Base-by-base conservation (phyloP, 2,797 vertebrate species). In the Trematomus bernacchii region DNA sequence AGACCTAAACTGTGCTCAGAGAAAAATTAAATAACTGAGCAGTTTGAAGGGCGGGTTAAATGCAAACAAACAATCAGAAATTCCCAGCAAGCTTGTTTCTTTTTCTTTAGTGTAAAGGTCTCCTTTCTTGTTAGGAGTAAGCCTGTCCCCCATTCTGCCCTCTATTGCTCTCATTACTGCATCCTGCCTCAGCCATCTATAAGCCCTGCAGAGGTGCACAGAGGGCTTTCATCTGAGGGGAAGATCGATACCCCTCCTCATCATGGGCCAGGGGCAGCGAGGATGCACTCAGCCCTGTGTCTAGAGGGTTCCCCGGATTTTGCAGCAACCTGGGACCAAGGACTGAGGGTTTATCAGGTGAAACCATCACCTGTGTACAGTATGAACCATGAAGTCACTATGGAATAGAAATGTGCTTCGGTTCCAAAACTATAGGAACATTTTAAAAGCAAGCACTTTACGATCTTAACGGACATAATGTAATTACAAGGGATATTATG, bases 211-310 rank as follows among this genome's bases (percentile, higher is more conserved):
- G 86, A 85, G 76, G 82, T 82, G 86, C 88, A 80, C 79, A 68
- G 70, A 87, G 79, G 83, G 89, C 88, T 90, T 91, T 87, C 44
- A 79, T 86, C 84, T 79, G 76, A 84, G 86, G 71, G 85, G 77
- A 84, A 82, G 87, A 93, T 91, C 90, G 52, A 94, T 93, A 91
- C 64, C 51, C 83, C 81, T 87, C 86, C 90, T 91, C 90, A 92
- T 91, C 82, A 86, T 80, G 74, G 87, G 79, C 82, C 83, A 79
- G 81, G 83, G 75, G 85, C 83, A 85, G 77, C 52, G 5, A 89
- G 92, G 88, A 93, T 90, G 87, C 88, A 89, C 91, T 92, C 89
- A 86, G 82, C 74, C 68, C 47, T 67, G 61, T 77, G 78, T 70
- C 77, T 79, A 44, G 65, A 59, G 76, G 79, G 73, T 80, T 86